A percentile compares a stretch with the other conserved stretches of the same genome.
These are phyloP conservation scores for Sweltsa coloradensis DNA, from an alignment of 1,140 invertebrate species.

Conservation along the genomic window DNA sequence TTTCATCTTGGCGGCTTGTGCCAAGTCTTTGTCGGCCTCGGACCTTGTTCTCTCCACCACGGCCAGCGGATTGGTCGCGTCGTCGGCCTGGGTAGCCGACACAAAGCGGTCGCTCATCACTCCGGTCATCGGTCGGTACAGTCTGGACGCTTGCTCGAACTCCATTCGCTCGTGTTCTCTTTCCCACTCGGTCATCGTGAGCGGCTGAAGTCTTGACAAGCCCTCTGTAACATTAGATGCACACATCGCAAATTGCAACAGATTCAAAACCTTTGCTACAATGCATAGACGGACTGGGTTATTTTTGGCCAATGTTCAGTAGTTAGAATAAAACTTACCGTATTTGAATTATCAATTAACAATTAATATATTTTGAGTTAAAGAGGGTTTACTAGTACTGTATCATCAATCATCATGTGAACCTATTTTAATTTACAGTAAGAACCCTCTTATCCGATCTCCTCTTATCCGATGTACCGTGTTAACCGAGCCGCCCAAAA, in stretches of 20 bases:
- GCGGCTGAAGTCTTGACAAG: constrained; percentile 37
- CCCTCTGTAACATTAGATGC: constrained; percentile 25
- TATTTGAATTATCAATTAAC: too few relatives aligned
- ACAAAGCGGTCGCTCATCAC: constrained; percentile 54
- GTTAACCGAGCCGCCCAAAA: too few relatives aligned
- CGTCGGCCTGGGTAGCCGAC: constrained; percentile 32
- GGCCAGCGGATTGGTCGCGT: constrained; percentile 31
- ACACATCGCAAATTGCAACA: not conserved
- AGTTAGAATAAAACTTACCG: too few relatives aligned
- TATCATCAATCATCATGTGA: too few relatives aligned
- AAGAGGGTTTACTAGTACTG: too few relatives aligned
- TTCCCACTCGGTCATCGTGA: constrained; percentile 72
- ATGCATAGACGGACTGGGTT: not conserved
- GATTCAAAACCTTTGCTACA: not conserved
- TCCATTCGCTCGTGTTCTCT: constrained; percentile 64
- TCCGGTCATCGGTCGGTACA: constrained; percentile 57
- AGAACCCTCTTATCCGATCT: too few relatives aligned
- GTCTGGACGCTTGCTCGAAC: constrained; percentile 62
- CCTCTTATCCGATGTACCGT: too few relatives aligned
- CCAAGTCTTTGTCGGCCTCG: constrained; percentile 26
- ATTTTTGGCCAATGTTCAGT: too few relatives aligned
- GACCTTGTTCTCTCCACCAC: constrained; percentile 16
- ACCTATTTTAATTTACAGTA: too few relatives aligned
- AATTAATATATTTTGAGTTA: too few relatives aligned
- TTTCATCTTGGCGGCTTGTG: constrained; percentile 62